Conservation (phyloP, 2,888 invertebrate genomes). For the Acleris cristana region DNA sequence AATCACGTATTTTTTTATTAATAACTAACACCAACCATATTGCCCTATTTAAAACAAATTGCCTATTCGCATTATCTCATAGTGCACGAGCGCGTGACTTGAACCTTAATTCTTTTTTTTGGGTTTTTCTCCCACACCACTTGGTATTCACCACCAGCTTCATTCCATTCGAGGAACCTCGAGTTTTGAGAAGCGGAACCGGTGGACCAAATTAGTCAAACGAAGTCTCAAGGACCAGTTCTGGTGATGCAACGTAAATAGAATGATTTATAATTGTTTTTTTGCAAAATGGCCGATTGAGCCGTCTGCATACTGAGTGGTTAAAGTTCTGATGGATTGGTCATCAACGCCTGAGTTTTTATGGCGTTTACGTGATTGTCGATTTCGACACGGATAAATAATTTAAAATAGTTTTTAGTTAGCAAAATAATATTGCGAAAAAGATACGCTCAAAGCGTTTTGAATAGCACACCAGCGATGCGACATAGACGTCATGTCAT, state of each 20-base stretch:
- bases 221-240: conserved; percentile 66
- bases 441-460: too few relatives aligned
- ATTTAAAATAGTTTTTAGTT: too few relatives aligned
- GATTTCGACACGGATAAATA: not conserved
- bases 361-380: not conserved
- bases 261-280: conserved; percentile 52
- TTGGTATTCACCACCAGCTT: conserved; percentile 63
- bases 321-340: conserved; percentile 1
- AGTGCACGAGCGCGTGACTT: conserved; percentile 50
- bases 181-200: conserved; percentile 68
- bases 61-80: conserved; percentile 55
- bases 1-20: too few relatives aligned
- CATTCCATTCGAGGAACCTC: conserved; percentile 65
- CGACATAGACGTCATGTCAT: too few relatives aligned
- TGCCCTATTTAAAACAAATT: conserved; percentile 33
- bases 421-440: too few relatives aligned
- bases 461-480: too few relatives aligned
- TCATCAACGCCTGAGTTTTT: conserved; percentile 14
- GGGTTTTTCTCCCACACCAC: conserved; percentile 64
- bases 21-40: too few relatives aligned
- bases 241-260: conserved; percentile 53
- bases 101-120: conserved; percentile 55
- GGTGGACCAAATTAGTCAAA: conserved; percentile 62
- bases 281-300: conserved; percentile 38
- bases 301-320: conserved; percentile 20